phyloP scores from a whole-genome alignment of 2,113 vertebrate genomes.

The Rhabdornis inornatus region DNA sequence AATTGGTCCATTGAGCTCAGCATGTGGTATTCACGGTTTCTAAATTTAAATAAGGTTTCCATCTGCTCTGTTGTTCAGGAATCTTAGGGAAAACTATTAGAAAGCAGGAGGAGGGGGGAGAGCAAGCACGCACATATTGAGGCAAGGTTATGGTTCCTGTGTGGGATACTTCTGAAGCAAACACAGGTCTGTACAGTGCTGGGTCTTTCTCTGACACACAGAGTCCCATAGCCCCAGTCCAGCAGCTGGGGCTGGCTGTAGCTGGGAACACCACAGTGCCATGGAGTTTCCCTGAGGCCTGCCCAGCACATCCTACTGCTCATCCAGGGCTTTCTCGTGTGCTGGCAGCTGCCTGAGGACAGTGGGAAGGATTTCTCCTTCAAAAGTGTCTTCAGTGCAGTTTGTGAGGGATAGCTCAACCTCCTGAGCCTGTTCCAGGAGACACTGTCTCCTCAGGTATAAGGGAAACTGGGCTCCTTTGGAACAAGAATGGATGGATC shows the following conservation, averaged over 20 bases:
- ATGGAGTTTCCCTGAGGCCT: not conserved
- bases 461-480: not conserved
- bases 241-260: not conserved
- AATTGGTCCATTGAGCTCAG: slow-evolving; percentile 66
- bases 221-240: not conserved
- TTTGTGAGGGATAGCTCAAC: not conserved
- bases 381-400: not conserved
- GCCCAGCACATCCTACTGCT: not conserved
- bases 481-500: not conserved
- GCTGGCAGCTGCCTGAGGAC: not conserved
- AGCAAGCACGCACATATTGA: not conserved
- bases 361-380: not conserved
- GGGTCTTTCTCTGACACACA: not conserved
- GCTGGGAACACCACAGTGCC: not conserved
- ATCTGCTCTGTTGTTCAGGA: slow-evolving; percentile 58
- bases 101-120: not conserved
- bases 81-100: slow-evolving; percentile 5
- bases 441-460: not conserved
- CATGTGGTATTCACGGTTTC: slow-evolving; percentile 41
- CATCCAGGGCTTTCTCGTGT: not conserved
- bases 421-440: not conserved
- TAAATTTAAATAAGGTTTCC: slow-evolving; percentile 72
- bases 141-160: not conserved
- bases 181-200: not conserved
- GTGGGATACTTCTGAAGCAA: not conserved